Conservation (phyloP, 2,888 invertebrate genomes). For the Falcaria lacertinaria region DNA sequence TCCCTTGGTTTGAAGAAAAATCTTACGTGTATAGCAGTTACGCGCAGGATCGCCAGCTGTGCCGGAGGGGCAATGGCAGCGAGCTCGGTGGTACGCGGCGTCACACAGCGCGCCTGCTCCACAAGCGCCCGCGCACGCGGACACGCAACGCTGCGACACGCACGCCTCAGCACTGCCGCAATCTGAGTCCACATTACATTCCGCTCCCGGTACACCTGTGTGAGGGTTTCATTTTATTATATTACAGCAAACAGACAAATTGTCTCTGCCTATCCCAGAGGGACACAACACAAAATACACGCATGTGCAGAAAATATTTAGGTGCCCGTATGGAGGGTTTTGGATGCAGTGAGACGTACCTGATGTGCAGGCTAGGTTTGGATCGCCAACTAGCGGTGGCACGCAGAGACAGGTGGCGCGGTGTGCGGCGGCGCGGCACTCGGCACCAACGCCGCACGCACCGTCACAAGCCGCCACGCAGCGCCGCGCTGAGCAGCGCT, state of each 20-base stretch:
- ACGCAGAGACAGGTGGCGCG: slow-evolving; percentile 89
- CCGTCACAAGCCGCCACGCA: slow-evolving; percentile 89
- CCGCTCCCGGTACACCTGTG: slow-evolving; percentile 71
- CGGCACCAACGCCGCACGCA: slow-evolving; percentile 88
- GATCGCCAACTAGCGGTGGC: slow-evolving; percentile 86
- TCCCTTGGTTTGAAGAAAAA: too few species aligned
- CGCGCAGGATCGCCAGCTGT: slow-evolving; percentile 93
- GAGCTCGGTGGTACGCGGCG: slow-evolving; percentile 87
- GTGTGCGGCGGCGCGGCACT: slow-evolving; percentile 87
- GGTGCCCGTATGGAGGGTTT: too few species aligned
- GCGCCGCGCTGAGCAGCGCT: slow-evolving; percentile 84
- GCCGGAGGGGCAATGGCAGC: slow-evolving; percentile 90
- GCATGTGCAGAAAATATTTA: not conserved
- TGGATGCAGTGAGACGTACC: too few species aligned
- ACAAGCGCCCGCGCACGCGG: slow-evolving; percentile 92
- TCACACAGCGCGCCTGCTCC: slow-evolving; percentile 89
- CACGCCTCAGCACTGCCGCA: slow-evolving; percentile 90
- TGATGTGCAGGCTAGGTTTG: slow-evolving; percentile 87
- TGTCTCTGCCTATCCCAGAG: too few species aligned
- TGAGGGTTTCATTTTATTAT: slow-evolving; percentile 1
- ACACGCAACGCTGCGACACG: slow-evolving; percentile 87
- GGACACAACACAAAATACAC: too few species aligned
- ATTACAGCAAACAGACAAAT: too few species aligned
- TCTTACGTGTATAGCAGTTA: slow-evolving; percentile 91
- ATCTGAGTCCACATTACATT: slow-evolving; percentile 86